These are phyloP conservation scores for Sebastes wilsoni DNA, from an alignment of 2,797 vertebrate genomes.

Conservation along the genomic window DNA sequence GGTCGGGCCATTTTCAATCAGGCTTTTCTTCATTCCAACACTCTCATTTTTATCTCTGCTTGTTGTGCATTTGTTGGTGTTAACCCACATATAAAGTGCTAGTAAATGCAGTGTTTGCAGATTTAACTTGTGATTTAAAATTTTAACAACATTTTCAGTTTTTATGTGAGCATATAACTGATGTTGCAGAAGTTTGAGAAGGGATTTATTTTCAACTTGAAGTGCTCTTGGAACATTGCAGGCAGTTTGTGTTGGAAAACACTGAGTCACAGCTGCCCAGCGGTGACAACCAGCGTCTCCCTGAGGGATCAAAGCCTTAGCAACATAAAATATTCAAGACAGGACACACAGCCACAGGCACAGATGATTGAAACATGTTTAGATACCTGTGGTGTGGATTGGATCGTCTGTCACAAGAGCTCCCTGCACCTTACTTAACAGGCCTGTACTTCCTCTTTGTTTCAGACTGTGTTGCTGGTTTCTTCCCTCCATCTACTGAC, in stretches of 20 bases:
- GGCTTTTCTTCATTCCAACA: constrained; percentile 67
- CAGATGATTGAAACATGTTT: constrained; percentile 34
- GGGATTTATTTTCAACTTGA: constrained; percentile 42
- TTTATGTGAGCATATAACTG: neutral
- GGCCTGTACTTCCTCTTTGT: constrained; percentile 21
- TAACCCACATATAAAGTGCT: neutral
- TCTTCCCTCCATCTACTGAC: neutral
- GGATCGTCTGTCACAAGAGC: constrained; percentile 22
- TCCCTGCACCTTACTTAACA: constrained; percentile 12
- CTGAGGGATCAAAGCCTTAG: constrained; percentile 51
- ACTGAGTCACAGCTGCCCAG: constrained; percentile 60
- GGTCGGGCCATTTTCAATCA: constrained; percentile 32
- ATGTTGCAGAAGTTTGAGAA: neutral
- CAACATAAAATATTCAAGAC: constrained; percentile 55
- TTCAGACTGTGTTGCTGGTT: constrained; percentile 20
- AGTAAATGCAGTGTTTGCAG: neutral
- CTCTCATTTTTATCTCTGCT: constrained; percentile 4
- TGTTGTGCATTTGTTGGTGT: neutral
- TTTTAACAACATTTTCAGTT: neutral
- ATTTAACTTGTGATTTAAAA: neutral
- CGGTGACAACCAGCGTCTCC: constrained; percentile 53
- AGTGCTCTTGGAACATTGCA: constrained; percentile 37
- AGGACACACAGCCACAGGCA: constrained; percentile 18
- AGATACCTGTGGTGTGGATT: constrained; percentile 10
- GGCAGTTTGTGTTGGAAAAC: constrained; percentile 55